Evolutionary conservation across 2,797 vertebrate genomes (phyloP), one percentile per base, ranked within the genome.

Genomic region (Phrynocephalus forsythii): DNA sequence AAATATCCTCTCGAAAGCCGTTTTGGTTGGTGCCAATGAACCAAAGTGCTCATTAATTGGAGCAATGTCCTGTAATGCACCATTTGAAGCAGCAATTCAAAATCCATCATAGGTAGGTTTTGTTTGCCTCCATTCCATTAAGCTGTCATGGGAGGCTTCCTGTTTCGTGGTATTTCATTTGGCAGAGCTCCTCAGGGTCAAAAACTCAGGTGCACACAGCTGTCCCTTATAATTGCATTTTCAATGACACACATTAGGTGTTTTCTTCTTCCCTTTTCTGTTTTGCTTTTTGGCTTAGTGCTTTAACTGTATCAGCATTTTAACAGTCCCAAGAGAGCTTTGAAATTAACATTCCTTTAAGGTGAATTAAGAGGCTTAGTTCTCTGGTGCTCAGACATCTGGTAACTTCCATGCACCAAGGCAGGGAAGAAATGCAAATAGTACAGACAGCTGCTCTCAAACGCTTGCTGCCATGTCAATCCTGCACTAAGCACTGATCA

Each of bases 111-210:
- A 8, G 8, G 2, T 22, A 69, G 38, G 5, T 85, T 91, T 88
- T 86, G 68, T 78, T 87, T 90, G 69, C 26, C 66, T 82, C 11
- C 56, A 10, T 91, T 93, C 80, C 76, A 78, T 90, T 86, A 89
- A 90, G 52, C 73, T 91, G 69, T 90, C 91, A 83, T 15, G 78
- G 80, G 82, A 67, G 87, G 86, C 68, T 89, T 88, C 79, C 89
- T 85, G 1, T 91, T 88, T 82, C 84, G 52, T 88, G 77, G 24
- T 63, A 20, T 87, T 93, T 92, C 82, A 83, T 89, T 94, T 92
- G 89, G 72, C 5, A 0, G 6, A 78, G 0, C 81, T 88, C 30
- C 73, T 83, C 67, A 82, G 33, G 87, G 72, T 91, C 22, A 30
- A 33, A 73, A 86, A 60, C 30, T 82, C 68, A 91, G 71, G 79